A percentile compares a stretch with the other conserved stretches of the same genome.
Conservation (phyloP, 1,140 invertebrate species). For the Pseudomyrmex flavicornis region DNA sequence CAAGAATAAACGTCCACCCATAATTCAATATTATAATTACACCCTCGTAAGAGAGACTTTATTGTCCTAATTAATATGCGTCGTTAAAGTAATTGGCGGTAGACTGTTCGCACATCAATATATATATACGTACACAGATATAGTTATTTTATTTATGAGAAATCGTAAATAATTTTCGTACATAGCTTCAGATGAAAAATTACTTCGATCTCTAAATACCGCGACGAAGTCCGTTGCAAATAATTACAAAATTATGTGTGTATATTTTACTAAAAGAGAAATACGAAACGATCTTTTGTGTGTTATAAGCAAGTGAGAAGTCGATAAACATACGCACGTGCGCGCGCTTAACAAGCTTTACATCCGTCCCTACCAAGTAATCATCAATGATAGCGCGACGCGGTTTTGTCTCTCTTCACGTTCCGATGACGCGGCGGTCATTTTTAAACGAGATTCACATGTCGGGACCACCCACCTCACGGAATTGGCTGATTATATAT, state of each 20-base stretch:
- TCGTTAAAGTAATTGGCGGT: constrained; percentile 81
- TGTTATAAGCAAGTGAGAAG: background rate
- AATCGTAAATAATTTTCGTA: background rate
- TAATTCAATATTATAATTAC: constrained; percentile 85
- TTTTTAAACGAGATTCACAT: constrained; percentile 78
- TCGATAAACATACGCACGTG: constrained; percentile 1
- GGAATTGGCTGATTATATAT: constrained; percentile 77
- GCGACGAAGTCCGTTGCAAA: too few relatives aligned
- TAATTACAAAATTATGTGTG: background rate
- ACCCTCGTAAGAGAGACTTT: constrained; percentile 80
- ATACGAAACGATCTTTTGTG: too few relatives aligned
- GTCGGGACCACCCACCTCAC: constrained; percentile 81
- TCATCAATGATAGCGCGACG: constrained; percentile 44
- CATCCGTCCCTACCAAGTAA: constrained; percentile 51
- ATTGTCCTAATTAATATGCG: constrained; percentile 84
- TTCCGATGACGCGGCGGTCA: constrained; percentile 81
- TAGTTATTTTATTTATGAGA: constrained; percentile 1
- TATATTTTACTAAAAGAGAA: too few relatives aligned
- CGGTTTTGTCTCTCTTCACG: constrained; percentile 66
- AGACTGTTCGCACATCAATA: constrained; percentile 48
- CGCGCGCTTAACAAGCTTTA: constrained; percentile 26
- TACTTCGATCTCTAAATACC: too few relatives aligned
- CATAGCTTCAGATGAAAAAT: too few relatives aligned
- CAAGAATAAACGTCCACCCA: constrained; percentile 82
- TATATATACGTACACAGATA: too few relatives aligned